Base-by-base conservation (phyloP, 2,888 invertebrate species). In the Sinhomidia bicolor region DNA sequence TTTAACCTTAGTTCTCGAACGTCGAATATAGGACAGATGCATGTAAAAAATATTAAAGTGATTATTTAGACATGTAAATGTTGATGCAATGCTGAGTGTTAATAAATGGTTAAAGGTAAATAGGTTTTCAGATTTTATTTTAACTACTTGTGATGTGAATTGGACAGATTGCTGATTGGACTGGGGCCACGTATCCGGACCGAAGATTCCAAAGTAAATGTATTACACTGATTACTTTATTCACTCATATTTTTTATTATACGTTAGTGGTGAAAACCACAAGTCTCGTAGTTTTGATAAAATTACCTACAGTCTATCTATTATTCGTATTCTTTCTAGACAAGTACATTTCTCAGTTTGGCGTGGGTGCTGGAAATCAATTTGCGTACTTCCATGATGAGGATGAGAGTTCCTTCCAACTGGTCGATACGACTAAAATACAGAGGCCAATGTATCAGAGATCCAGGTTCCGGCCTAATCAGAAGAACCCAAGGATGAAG, bases 361-460 rank as follows among this genome's bases (percentile, higher is more conserved):
- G 98, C 86, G 89, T 92, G 10, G 92, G 92, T 41, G 93, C 93
- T 90, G 97, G 98, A 91, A 98, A 97, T 93, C 99, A 99, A 93
- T 99, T 99, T 94, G 98, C 99, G 0, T 99, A 99, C 94, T 98
- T 97, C 93, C 99, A 99, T 93, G 99, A 99, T 93, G 99, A 99
- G 93, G 99, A 99, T 93, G 99, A 99, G 94, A 97, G 97, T 92
- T 97, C 98, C 79, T 99, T 99, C 95, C 99, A 99, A 94, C 94
- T 99, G 94, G 99, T 99, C 92, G 99, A 99, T 93, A 98, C 98
- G 0, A 96, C 98, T 0, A 95, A 97, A 44, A 96, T 97, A 1
- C 97, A 97, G 93, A 97, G 97, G 93, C 98, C 98, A 2, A 96
- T 97, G 14, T 99, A 99, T 94, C 99, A 99, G 93, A 96, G 99